Conservation (phyloP, 1,140 invertebrate genomes). For the Berghia stephanieae region DNA sequence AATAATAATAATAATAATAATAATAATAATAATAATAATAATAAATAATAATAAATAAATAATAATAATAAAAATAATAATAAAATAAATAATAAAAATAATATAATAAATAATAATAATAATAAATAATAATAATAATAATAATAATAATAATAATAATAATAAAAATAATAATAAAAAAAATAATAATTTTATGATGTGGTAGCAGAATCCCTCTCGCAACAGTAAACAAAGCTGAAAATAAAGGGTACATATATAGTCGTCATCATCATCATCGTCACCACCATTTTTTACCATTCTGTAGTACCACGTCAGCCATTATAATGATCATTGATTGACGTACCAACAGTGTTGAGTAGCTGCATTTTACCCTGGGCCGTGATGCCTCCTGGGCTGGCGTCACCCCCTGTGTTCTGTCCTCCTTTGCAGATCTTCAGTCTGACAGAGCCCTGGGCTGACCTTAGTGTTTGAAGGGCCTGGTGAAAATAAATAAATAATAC, state of each 20-base stretch:
- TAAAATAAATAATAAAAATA: not conserved
- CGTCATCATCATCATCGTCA: too few relatives aligned
- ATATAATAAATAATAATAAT: too few relatives aligned
- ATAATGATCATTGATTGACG: too few relatives aligned
- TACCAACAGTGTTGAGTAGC: slow-evolving; percentile 35
- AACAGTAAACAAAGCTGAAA: too few relatives aligned
- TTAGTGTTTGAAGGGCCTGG: slow-evolving; percentile 61
- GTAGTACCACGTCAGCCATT: too few relatives aligned
- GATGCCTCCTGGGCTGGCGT: not conserved
- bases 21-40: not conserved
- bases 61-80: not conserved
- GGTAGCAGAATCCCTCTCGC: too few relatives aligned
- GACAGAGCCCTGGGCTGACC: slow-evolving; percentile 56
- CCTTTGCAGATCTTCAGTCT: slow-evolving; percentile 56
- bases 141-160: too few relatives aligned
- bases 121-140: too few relatives aligned
- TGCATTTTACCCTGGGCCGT: slow-evolving; percentile 23
- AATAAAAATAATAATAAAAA: too few relatives aligned
- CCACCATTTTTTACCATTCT: too few relatives aligned
- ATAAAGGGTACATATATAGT: too few relatives aligned
- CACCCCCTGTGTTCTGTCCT: slow-evolving; percentile 15
- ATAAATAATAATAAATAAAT: not conserved
- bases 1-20: not conserved
- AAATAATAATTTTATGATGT: too few relatives aligned
- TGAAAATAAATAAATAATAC: slow-evolving; percentile 24